Evolutionary conservation across 1,140 invertebrate genomes (phyloP).

Genomic region (Araneus ventricosus): DNA sequence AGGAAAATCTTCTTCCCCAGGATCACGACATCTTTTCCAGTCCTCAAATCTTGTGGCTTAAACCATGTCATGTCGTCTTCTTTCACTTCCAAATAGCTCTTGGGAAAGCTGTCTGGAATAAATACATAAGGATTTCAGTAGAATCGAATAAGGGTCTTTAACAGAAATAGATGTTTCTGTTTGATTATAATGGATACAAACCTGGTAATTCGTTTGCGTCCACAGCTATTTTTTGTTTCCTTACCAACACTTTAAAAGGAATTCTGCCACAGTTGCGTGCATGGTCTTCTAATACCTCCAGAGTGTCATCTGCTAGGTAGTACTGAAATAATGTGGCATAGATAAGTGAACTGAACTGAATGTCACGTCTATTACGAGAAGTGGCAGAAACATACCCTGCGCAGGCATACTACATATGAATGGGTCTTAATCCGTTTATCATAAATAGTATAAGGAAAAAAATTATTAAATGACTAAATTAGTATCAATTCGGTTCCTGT

Average conservation of each 20-base stretch:
- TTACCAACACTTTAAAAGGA: conserved; percentile 86
- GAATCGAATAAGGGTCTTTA: background rate
- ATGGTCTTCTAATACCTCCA: conserved; percentile 87
- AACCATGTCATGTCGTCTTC: conserved; percentile 58
- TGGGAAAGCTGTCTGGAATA: conserved; percentile 60
- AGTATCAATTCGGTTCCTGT: too few relatives aligned
- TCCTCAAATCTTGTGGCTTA: conserved; percentile 85
- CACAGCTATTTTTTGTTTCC: conserved; percentile 86
- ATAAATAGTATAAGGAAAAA: too few relatives aligned
- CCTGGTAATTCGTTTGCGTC: conserved; percentile 59
- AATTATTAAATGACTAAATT: too few relatives aligned
- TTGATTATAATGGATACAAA: background rate
- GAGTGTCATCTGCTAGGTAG: conserved; percentile 89
- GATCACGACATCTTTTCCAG: conserved; percentile 89
- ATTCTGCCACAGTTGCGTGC: conserved; percentile 87
- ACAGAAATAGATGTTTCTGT: background rate
- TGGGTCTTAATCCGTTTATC: too few relatives aligned
- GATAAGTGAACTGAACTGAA: too few relatives aligned
- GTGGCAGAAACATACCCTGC: too few relatives aligned
- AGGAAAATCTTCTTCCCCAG: conserved; percentile 89
- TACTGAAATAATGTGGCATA: conserved; percentile 81
- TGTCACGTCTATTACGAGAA: too few relatives aligned
- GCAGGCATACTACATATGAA: too few relatives aligned
- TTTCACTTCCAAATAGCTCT: conserved; percentile 54
- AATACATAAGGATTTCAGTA: background rate